These are phyloP conservation scores for Halictus quadricinctus DNA, from an alignment of 2,888 invertebrate genomes.

Conservation along the genomic window DNA sequence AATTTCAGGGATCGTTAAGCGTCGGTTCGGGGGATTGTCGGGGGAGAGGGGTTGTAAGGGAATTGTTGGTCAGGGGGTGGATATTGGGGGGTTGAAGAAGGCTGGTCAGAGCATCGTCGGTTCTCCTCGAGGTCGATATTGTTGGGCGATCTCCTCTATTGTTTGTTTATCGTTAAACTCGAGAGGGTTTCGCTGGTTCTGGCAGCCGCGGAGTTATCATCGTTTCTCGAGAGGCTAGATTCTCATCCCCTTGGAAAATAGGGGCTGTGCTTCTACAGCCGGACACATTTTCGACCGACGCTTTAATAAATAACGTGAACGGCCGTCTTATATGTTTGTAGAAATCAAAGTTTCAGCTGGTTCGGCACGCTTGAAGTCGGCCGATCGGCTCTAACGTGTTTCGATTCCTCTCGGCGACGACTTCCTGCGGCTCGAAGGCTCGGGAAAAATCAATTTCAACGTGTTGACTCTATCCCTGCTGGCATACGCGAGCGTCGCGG, in stretches of 20 bases:
- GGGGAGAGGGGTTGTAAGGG: not conserved
- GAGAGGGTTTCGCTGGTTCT: not conserved
- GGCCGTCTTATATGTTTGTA: not conserved
- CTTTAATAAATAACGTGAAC: not conserved
- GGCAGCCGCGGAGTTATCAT: slow-evolving; percentile 9
- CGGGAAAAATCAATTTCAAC: not conserved
- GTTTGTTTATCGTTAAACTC: slow-evolving; percentile 37
- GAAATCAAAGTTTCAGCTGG: slow-evolving; percentile 1
- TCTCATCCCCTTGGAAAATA: not conserved
- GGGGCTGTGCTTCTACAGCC: not conserved
- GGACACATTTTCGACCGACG: not conserved
- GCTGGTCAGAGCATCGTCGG: slow-evolving; percentile 1
- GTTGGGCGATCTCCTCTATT: not conserved
- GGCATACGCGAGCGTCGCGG: not conserved
- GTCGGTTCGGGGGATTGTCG: not conserved
- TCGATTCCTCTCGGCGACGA: not conserved
- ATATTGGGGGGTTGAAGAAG: not conserved
- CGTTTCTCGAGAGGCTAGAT: slow-evolving; percentile 9
- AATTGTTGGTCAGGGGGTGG: not conserved
- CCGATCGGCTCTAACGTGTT: not conserved
- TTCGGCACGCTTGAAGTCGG: not conserved
- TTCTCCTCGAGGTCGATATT: not conserved
- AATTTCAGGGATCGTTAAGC: slow-evolving; percentile 34
- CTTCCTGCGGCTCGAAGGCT: not conserved
- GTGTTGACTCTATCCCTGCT: not conserved